Conservation (phyloP, 2,888 invertebrate genomes). For the Branchellion lobata region DNA sequence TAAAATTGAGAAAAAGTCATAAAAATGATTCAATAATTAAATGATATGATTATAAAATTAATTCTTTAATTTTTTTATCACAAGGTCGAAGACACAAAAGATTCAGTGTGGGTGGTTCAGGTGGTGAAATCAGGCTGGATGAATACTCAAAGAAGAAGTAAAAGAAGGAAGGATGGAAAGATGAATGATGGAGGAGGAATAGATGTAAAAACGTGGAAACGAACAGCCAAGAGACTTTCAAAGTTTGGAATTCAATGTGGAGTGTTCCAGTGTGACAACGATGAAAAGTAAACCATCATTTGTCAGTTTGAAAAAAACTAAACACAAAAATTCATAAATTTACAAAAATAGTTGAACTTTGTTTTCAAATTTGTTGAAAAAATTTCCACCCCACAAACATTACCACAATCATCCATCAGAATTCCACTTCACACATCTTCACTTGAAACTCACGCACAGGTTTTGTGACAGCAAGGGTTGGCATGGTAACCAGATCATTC, state of each 20-base stretch:
- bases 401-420: too few relatives aligned
- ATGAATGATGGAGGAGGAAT: background rate
- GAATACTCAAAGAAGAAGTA: background rate
- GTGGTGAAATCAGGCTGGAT: slow-evolving; percentile 49
- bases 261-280: slow-evolving; percentile 64
- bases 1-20: too few relatives aligned
- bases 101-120: slow-evolving; percentile 66
- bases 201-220: slow-evolving; percentile 60
- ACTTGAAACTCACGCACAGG: too few relatives aligned
- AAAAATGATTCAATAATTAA: too few relatives aligned
- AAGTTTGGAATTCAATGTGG: slow-evolving; percentile 65
- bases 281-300: slow-evolving; percentile 59
- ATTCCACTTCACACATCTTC: too few relatives aligned
- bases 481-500: slow-evolving; percentile 63
- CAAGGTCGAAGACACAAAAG: slow-evolving; percentile 65
- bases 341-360: too few relatives aligned
- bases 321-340: too few relatives aligned
- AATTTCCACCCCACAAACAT: too few relatives aligned
- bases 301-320: too few relatives aligned
- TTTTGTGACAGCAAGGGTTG: slow-evolving; percentile 64
- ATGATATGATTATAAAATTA: too few relatives aligned
- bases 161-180: background rate
- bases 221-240: slow-evolving; percentile 61
- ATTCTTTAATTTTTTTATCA: too few relatives aligned
- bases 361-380: too few relatives aligned